Conservation (phyloP, 2,113 vertebrate genomes). For the Calyptommatus sinebrachiatus region DNA sequence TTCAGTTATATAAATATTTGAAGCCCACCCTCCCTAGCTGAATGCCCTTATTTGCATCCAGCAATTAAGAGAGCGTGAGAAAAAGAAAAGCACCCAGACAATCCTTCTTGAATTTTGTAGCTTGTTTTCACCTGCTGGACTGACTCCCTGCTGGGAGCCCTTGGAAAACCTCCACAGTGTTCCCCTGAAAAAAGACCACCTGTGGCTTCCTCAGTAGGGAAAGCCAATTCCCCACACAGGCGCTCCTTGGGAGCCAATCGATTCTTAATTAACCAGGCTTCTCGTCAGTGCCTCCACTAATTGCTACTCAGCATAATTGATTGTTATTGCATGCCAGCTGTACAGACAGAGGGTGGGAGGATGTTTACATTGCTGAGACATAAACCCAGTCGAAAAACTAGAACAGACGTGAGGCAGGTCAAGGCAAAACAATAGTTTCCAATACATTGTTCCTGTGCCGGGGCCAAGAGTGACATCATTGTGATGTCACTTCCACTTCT, state of each 20-base stretch:
- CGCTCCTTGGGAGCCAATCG: conserved; percentile 2
- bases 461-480: too few relatives aligned
- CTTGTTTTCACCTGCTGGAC: background rate
- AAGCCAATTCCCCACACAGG: background rate
- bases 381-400: background rate
- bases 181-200: background rate
- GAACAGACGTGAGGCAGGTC: background rate
- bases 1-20: background rate
- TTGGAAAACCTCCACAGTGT: background rate
- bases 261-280: conserved; percentile 24
- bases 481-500: too few relatives aligned
- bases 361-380: background rate
- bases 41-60: background rate
- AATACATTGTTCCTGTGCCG: background rate
- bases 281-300: conserved; percentile 14
- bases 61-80: background rate
- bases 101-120: background rate
- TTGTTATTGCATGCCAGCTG: conserved; percentile 1
- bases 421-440: background rate
- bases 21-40: background rate
- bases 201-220: background rate
- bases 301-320: conserved; percentile 21
- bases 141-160: background rate
- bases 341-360: background rate
- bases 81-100: background rate